Percentiles rank a stretch among this genome's conserved stretches.
Conservation (phyloP, 2,888 invertebrate genomes). For the Lepidocyrtinus sp. region DNA sequence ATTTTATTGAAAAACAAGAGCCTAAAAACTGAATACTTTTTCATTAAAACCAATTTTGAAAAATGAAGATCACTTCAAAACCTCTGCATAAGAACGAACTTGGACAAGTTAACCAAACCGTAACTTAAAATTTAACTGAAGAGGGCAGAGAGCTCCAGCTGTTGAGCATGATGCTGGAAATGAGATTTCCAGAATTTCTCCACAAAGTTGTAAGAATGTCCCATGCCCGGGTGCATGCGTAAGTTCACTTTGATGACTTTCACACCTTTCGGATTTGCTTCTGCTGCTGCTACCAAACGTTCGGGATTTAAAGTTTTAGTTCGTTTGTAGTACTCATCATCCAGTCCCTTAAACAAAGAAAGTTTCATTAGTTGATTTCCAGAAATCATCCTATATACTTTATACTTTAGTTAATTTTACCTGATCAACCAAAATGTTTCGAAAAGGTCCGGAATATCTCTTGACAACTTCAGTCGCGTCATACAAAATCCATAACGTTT, state of each 20-base stretch:
- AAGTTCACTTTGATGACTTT: conserved; percentile 52
- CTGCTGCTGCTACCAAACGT: conserved; percentile 44
- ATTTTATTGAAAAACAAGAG: no score
- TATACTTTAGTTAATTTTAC: conserved; percentile 6
- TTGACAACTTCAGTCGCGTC: conserved; percentile 90
- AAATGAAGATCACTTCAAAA: no score
- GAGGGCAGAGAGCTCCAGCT: conserved; percentile 26
- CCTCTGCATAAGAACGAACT: no score
- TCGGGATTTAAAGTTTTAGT: conserved; percentile 56
- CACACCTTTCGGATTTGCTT: conserved; percentile 53
- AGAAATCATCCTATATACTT: background rate
- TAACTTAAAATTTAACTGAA: background rate
- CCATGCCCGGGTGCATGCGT: conserved; percentile 44
- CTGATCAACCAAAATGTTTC: conserved; percentile 79
- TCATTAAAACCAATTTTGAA: no score
- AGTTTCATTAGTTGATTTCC: no score
- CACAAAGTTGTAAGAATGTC: conserved; percentile 50
- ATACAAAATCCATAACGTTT: conserved; percentile 81
- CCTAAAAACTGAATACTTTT: no score
- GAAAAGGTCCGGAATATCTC: conserved; percentile 85
- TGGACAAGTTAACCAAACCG: no score
- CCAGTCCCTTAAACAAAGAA: conserved; percentile 31
- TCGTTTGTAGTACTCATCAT: conserved; percentile 48
- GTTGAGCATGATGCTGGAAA: conserved; percentile 55
- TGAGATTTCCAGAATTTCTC: conserved; percentile 55